Conservation (phyloP, 2,888 invertebrate species). For the Drosophila pseudotalamancana region DNA sequence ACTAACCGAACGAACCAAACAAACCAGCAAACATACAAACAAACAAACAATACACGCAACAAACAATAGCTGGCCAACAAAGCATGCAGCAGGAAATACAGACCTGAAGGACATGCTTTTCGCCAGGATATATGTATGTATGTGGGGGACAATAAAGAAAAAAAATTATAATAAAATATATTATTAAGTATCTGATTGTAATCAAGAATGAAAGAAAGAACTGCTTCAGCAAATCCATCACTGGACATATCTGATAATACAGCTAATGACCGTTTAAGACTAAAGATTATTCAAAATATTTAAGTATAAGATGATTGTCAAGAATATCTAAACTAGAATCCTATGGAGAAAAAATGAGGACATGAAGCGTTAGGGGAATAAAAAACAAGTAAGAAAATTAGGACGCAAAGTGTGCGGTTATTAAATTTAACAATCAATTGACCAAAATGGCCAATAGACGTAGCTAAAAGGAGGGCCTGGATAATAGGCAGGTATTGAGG, state of each 20-base stretch:
- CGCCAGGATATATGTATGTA: constrained; percentile 26
- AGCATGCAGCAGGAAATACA: constrained; percentile 58
- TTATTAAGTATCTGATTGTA: constrained; percentile 55
- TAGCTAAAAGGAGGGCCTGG: not conserved
- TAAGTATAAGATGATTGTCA: not conserved
- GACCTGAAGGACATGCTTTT: constrained; percentile 56
- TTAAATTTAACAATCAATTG: constrained; percentile 63
- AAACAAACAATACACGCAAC: constrained; percentile 50
- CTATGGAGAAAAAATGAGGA: too few species aligned
- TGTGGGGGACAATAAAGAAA: constrained; percentile 22
- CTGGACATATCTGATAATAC: not conserved
- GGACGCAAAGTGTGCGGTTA: constrained; percentile 44
- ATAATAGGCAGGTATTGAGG: not conserved
- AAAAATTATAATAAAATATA: constrained; percentile 21
- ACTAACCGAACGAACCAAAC: constrained; percentile 33
- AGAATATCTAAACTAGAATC: too few species aligned
- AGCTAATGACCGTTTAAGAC: not conserved
- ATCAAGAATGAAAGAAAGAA: constrained; percentile 33
- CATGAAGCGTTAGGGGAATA: too few species aligned
- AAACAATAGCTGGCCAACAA: constrained; percentile 57
- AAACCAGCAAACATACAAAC: constrained; percentile 52
- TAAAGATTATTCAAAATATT: not conserved
- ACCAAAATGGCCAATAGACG: constrained; percentile 17
- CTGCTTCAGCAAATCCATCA: constrained; percentile 12
- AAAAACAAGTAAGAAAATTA: not conserved